Evolutionary conservation across 2,888 invertebrate species (phyloP), one percentile per base, ranked within the genome.

Genomic region (Drosophila ezoana): DNA sequence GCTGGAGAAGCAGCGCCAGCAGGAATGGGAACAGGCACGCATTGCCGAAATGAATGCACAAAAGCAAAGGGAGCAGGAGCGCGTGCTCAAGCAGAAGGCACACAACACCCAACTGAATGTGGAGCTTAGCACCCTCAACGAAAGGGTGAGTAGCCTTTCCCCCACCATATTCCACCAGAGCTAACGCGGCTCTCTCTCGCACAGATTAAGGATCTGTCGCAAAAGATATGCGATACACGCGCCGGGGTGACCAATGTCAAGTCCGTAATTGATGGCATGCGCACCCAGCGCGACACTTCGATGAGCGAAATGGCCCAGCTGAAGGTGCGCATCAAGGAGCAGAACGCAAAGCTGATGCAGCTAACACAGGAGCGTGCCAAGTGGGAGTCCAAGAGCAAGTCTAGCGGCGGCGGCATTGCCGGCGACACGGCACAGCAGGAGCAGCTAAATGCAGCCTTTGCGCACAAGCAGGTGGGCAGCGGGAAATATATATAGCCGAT

Each of bases 211-310:
- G 97, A 97, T 89, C 92, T 97, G 54, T 96, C 96, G 9, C 95
- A 95, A 78, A 96, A 96, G 90, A 97, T 97, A 75, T 95, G 95
- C 83, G 96, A 97, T 89, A 96, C 97, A 0, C 94, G 96, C 16
- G 95, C 96, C 5, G 97, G 96, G 2, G 98, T 99, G 0, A 97
- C 98, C 0, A 95, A 96, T 38, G 96, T 98, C 2, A 99, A 99
- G 92, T 95, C 97, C 1, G 97, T 97, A n/a, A 99, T 99, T 63
- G 99, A 99, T 91, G 96, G 97, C 0, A 99, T 99, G 99, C 93
- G 96, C 56, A 94, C 96, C 0, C 97, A 97, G n/a, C 94, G 99
- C 4, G 99, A 99, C 91, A 93, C 96, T 0, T 97, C 97, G 80
- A 95, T 99, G 94, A 94, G 95, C 4, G 97, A 97, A 81, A 96